Conservation (phyloP, 2,888 invertebrate species). For the Tricholauxania praeusta region DNA sequence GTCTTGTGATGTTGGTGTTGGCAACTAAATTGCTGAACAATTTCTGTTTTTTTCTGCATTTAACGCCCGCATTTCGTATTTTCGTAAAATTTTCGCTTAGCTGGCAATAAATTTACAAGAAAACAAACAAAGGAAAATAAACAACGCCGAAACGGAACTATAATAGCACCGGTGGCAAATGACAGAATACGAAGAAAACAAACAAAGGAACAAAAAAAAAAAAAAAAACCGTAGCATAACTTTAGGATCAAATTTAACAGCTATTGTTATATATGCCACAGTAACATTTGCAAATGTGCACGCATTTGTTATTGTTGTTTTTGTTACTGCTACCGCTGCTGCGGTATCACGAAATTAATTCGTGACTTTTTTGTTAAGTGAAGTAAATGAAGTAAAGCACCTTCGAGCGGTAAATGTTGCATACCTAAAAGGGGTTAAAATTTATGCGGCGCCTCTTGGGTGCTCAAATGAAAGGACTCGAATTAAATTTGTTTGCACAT, state of each 20-base stretch:
- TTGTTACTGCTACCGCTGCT: not conserved
- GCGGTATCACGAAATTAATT: conserved; percentile 10
- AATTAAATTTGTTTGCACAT: conserved; percentile 30
- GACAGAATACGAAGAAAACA: conserved; percentile 11
- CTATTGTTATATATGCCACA: conserved; percentile 3
- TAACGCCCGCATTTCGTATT: conserved; percentile 22
- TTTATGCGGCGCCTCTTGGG: not conserved
- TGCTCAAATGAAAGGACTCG: not conserved
- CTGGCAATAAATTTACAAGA: conserved; percentile 30
- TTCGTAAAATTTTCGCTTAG: conserved; percentile 18
- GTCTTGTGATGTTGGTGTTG: no score
- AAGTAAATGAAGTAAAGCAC: conserved; percentile 13
- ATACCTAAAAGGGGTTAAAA: not conserved
- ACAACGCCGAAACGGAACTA: not conserved
- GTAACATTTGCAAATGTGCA: conserved; percentile 13
- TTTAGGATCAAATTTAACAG: conserved; percentile 19
- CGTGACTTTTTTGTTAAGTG: conserved; percentile 8
- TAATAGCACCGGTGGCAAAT: conserved; percentile 20
- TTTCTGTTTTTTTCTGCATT: conserved; percentile 24
- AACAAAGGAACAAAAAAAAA: not conserved
- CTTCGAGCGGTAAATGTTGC: conserved; percentile 17
- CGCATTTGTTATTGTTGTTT: not conserved
- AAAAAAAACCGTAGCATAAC: conserved; percentile 27
- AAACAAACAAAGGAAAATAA: conserved; percentile 16
- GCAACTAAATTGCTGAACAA: not conserved